phyloP scores from a whole-genome alignment of 2,888 invertebrate genomes.

The Agrotis clavis region DNA sequence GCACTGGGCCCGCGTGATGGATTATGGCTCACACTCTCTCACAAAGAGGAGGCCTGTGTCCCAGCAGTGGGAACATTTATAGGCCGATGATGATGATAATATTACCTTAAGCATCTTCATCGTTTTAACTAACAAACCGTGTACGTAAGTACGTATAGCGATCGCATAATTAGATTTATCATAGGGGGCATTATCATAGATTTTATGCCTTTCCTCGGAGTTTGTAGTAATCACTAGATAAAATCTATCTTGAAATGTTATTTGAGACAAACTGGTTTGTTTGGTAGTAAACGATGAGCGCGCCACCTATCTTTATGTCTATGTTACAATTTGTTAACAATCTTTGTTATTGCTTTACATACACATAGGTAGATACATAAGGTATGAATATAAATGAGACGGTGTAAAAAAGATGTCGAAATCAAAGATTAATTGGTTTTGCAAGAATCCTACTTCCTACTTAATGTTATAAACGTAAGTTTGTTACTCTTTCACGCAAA shows the following conservation, averaged over 20 bases:
- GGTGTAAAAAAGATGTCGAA: background rate
- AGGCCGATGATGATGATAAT: no score
- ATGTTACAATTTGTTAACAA: conserved; percentile 54
- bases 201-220: conserved; percentile 2
- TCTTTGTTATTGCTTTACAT: conserved; percentile 36
- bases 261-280: conserved; percentile 48
- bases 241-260: conserved; percentile 52
- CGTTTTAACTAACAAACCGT: background rate
- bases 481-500: no score
- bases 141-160: background rate
- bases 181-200: conserved; percentile 13
- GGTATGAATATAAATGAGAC: background rate
- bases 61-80: no score
- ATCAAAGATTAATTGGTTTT: background rate
- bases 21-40: no score
- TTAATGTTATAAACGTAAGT: no score
- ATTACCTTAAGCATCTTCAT: no score
- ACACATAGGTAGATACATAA: background rate
- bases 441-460: no score
- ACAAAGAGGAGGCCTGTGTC: no score
- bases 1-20: no score
- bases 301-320: conserved; percentile 46
- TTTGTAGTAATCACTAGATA: conserved; percentile 47
- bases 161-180: conserved; percentile 29
- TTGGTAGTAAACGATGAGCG: conserved; percentile 43